Conservation (phyloP, 2,113 vertebrate species). For the Elgaria multicarinata region DNA sequence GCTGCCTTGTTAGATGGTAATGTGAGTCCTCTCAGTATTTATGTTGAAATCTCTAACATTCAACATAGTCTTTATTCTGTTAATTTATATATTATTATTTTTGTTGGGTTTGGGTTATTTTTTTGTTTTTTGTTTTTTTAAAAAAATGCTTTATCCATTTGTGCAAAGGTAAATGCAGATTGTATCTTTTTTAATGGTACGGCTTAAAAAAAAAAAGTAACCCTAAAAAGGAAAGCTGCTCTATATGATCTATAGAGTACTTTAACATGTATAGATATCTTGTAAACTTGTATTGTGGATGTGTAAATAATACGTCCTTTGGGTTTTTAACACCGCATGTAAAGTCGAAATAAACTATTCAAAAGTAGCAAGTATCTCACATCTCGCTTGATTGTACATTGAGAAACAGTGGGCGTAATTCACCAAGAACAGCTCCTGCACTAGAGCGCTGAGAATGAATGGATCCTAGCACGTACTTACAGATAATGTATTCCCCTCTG, state of each 20-base stretch:
- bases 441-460: background rate
- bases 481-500: background rate
- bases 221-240: conserved; percentile 88
- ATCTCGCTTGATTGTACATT: background rate
- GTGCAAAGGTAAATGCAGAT: conserved; percentile 91
- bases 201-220: conserved; percentile 90
- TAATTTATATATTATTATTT: conserved; percentile 82
- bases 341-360: conserved; percentile 99
- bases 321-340: conserved; percentile 99
- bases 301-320: conserved; percentile 98
- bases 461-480: background rate
- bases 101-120: background rate
- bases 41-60: conserved; percentile 88
- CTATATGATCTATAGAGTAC: conserved; percentile 92
- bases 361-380: conserved; percentile 64
- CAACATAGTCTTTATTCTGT: conserved; percentile 90
- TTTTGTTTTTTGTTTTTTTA: background rate
- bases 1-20: conserved; percentile 97
- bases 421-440: background rate
- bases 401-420: background rate
- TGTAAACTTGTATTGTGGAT: conserved; percentile 99
- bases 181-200: conserved; percentile 93
- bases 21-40: conserved; percentile 89
- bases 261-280: conserved; percentile 97
- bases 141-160: conserved; percentile 85